These are phyloP conservation scores for Drosophila simulans DNA, from an alignment of 1,140 invertebrate genomes.

Conservation along the genomic window DNA sequence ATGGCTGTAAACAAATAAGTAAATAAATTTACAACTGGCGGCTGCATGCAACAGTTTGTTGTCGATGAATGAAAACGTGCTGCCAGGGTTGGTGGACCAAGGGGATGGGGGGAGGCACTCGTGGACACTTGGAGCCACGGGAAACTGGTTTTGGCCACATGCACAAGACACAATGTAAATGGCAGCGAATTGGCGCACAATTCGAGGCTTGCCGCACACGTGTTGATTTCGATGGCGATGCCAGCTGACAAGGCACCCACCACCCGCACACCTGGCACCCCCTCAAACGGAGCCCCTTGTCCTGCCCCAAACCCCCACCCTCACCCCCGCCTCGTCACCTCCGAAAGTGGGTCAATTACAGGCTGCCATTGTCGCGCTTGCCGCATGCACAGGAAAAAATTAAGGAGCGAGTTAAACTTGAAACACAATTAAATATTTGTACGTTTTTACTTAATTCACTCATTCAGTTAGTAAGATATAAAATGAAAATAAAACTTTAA, in stretches of 20 bases:
- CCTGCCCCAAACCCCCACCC: conserved; percentile 15
- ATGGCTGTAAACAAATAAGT: conserved; percentile 41
- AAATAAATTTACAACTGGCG: conserved; percentile 65
- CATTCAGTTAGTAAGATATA: too few species aligned
- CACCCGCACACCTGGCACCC: conserved; percentile 19
- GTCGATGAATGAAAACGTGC: conserved; percentile 75
- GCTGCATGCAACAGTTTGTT: conserved; percentile 70
- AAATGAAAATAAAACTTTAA: too few species aligned
- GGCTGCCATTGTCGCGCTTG: conserved; percentile 70
- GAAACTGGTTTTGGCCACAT: conserved; percentile 66
- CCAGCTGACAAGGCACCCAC: conserved; percentile 59
- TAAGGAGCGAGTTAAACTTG: not conserved
- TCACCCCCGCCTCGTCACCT: not conserved
- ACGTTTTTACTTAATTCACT: too few species aligned
- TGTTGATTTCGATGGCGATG: conserved; percentile 42
- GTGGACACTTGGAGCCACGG: conserved; percentile 69
- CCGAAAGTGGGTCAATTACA: conserved; percentile 76
- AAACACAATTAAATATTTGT: too few species aligned
- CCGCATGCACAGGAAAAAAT: conserved; percentile 7
- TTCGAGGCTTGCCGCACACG: conserved; percentile 59
- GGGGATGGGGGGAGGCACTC: not conserved
- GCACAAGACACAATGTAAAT: conserved; percentile 37
- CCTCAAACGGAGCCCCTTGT: conserved; percentile 7
- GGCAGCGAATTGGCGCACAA: conserved; percentile 29
- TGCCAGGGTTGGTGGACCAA: conserved; percentile 12